Conservation (phyloP, 1,140 invertebrate genomes). For the Octopus sinensis region DNA sequence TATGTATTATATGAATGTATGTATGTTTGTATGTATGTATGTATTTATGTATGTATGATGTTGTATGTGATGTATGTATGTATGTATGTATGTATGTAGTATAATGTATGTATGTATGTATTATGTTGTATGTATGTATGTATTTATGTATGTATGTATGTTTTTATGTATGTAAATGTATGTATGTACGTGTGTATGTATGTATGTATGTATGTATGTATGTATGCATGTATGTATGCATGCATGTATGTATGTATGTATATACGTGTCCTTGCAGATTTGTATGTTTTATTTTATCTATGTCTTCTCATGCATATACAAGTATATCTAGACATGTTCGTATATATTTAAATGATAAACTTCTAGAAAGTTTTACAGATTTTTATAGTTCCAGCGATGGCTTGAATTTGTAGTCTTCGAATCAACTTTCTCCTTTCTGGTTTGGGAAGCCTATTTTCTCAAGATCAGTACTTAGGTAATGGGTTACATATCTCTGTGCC, state of each 20-base stretch:
- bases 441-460: too few relatives aligned
- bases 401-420: too few relatives aligned
- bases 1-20: constrained; percentile 28
- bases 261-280: constrained; percentile 20
- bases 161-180: too few relatives aligned
- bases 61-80: constrained; percentile 24
- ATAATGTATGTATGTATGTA: too few relatives aligned
- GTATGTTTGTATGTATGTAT: constrained; percentile 22
- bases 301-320: background rate
- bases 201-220: constrained; percentile 28
- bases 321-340: too few relatives aligned
- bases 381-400: background rate
- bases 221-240: constrained; percentile 26
- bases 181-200: constrained; percentile 24
- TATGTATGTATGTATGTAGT: constrained; percentile 23
- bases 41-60: constrained; percentile 24
- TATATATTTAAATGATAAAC: constrained; percentile 7
- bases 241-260: constrained; percentile 23
- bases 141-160: too few relatives aligned
- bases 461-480: too few relatives aligned
- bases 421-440: too few relatives aligned
- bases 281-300: constrained; percentile 14
- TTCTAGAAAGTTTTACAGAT: constrained; percentile 17
- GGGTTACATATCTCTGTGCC: too few relatives aligned
- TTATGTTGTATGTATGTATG: too few relatives aligned